Evolutionary conservation across 2,888 invertebrate species (phyloP).

Genomic region (Parnassius glacialis): DNA sequence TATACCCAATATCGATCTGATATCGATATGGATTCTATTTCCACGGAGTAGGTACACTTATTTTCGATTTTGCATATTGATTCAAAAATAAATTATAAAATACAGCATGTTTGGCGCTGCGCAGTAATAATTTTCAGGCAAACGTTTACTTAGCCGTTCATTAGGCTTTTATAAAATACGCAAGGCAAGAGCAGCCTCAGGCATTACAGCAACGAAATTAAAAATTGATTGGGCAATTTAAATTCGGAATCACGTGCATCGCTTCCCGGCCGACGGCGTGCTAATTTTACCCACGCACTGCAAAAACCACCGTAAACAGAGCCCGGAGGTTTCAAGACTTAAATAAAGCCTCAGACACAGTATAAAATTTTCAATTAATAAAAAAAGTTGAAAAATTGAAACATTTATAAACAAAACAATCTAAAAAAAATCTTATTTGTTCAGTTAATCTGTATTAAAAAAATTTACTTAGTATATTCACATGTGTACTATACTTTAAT

Average conservation of each 20-base stretch:
- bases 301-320: slow-evolving; percentile 41
- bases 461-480: no score
- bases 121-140: slow-evolving; percentile 9
- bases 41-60: no score
- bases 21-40: no score
- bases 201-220: slow-evolving; percentile 57
- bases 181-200: slow-evolving; percentile 3
- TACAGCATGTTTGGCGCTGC: no score
- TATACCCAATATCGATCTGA: no score
- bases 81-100: no score
- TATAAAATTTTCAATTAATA: background rate
- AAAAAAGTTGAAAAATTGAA: no score
- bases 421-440: no score
- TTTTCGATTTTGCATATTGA: no score
- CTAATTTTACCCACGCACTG: slow-evolving; percentile 46
- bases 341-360: slow-evolving; percentile 1
- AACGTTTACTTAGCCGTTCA: slow-evolving; percentile 17
- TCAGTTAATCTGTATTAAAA: no score
- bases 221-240: slow-evolving; percentile 72
- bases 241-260: slow-evolving; percentile 67
- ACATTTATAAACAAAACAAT: no score
- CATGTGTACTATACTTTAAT: no score
- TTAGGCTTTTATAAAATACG: slow-evolving; percentile 17
- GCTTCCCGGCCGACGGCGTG: slow-evolving; percentile 47
- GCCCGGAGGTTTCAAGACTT: slow-evolving; percentile 24